These are phyloP conservation scores for Parauchenoglanis punctatus DNA, from an alignment of 2,797 vertebrate genomes.

Conservation along the genomic window DNA sequence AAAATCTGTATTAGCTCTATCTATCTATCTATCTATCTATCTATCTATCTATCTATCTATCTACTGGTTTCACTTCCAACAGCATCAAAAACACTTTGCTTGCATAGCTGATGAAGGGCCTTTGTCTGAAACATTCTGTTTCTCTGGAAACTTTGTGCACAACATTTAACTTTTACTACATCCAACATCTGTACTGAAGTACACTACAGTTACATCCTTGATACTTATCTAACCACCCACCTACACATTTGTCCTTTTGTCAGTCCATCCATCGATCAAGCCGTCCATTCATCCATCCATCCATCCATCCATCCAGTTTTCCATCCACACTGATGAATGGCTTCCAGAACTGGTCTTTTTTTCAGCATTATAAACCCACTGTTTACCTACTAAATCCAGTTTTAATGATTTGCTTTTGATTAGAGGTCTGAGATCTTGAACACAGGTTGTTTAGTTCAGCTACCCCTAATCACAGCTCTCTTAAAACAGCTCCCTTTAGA, in stretches of 20 bases:
- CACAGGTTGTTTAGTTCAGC: constrained; percentile 73
- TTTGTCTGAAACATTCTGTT: background rate
- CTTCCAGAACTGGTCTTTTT: background rate
- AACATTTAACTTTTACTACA: background rate
- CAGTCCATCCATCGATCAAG: background rate
- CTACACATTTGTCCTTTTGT: background rate
- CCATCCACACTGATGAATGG: background rate
- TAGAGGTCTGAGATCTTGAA: constrained; percentile 59
- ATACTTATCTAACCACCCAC: background rate
- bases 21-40: background rate
- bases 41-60: background rate
- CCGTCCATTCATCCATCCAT: too few relatives aligned
- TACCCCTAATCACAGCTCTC: constrained; percentile 72
- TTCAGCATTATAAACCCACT: background rate
- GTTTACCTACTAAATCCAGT: background rate
- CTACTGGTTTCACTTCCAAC: background rate
- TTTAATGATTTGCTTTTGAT: background rate
- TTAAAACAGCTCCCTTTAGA: background rate
- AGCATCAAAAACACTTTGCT: background rate
- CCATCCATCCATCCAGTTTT: background rate
- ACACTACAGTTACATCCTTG: background rate
- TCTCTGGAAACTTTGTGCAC: background rate
- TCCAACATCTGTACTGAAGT: background rate
- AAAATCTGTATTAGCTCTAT: background rate
- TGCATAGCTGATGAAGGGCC: background rate